Conservation (phyloP, 2,797 vertebrate species). For the Chlorospingus flavigularis region DNA sequence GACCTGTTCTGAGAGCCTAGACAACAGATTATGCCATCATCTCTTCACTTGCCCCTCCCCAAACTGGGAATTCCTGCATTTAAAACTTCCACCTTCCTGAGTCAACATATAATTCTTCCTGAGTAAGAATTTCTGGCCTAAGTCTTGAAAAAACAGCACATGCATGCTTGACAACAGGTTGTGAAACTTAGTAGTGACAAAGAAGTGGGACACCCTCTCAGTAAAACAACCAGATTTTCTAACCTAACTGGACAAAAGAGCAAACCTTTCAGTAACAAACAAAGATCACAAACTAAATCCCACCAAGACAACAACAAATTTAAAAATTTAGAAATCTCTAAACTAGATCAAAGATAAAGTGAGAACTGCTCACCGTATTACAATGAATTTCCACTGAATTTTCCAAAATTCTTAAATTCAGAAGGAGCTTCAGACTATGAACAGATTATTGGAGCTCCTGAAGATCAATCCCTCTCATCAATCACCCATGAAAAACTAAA, state of each 20-base stretch:
- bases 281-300: background rate
- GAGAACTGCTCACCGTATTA: background rate
- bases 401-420: background rate
- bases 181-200: background rate
- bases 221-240: background rate
- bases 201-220: background rate
- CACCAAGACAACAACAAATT: background rate
- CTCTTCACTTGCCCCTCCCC: background rate
- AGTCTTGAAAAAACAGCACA: background rate
- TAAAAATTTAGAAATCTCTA: background rate
- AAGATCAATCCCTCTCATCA: background rate
- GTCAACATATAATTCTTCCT: background rate
- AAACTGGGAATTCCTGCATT: background rate
- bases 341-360: background rate
- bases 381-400: background rate
- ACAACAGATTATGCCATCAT: rapidly evolving
- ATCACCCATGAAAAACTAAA: rapidly evolving
- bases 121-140: background rate
- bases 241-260: background rate
- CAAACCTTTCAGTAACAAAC: background rate
- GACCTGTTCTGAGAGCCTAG: background rate
- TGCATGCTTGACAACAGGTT: rapidly evolving
- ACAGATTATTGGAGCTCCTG: background rate
- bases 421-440: background rate
- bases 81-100: background rate